These are phyloP conservation scores for Agrotis puta DNA, from an alignment of 2,888 invertebrate genomes.

Conservation along the genomic window DNA sequence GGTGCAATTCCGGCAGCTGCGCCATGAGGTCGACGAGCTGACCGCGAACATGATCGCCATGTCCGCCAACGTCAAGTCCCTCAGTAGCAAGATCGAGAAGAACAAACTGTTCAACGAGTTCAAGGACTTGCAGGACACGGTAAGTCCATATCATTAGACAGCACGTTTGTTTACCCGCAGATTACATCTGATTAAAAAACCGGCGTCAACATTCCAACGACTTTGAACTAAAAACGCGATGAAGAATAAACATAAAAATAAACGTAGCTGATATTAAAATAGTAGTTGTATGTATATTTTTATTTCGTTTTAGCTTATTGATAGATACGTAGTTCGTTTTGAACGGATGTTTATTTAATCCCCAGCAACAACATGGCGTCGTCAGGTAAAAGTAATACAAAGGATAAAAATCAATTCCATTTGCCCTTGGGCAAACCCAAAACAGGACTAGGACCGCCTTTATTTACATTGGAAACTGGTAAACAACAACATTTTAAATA, in stretches of 20 bases:
- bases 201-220: conserved; percentile 51
- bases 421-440: conserved; percentile 38
- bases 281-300: conserved; percentile 37
- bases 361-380: conserved; percentile 33
- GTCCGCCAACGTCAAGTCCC: conserved; percentile 80
- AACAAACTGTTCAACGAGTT: conserved; percentile 83
- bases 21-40: conserved; percentile 83
- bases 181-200: conserved; percentile 49
- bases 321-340: conserved; percentile 36
- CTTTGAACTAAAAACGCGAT: conserved; percentile 32
- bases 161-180: conserved; percentile 46
- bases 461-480: conserved; percentile 46
- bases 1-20: conserved; percentile 80
- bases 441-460: conserved; percentile 31
- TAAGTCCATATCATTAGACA: conserved; percentile 70
- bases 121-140: conserved; percentile 85
- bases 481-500: conserved; percentile 56
- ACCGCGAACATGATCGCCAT: conserved; percentile 83
- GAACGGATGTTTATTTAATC: conserved; percentile 60
- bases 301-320: conserved; percentile 34
- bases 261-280: conserved; percentile 21
- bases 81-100: conserved; percentile 82
- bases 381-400: conserved; percentile 64
- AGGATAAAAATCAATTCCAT: conserved; percentile 47
- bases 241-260: conserved; percentile 23